Conservation (phyloP, 2,888 invertebrate genomes). For the Plagodis dolabraria region DNA sequence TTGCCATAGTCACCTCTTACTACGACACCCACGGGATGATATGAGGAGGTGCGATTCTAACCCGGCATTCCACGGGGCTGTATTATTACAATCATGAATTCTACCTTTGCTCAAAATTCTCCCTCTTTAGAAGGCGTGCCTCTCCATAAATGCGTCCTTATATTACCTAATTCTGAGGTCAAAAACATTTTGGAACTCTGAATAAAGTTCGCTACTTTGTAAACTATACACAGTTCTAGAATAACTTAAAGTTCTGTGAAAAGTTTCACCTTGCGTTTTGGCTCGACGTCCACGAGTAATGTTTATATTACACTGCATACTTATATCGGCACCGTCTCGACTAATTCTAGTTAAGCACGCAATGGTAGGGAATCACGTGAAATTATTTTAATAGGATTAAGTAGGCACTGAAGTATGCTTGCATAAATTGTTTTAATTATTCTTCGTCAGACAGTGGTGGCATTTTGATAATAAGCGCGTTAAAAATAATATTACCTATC, state of each 20-base stretch:
- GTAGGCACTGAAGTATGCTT: constrained; percentile 19
- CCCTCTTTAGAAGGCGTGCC: too few species aligned
- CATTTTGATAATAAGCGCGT: too few species aligned
- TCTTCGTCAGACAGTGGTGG: background rate
- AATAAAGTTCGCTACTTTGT: background rate
- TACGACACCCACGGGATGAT: too few species aligned
- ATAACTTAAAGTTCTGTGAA: background rate
- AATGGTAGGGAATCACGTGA: constrained; percentile 33
- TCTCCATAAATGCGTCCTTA: too few species aligned
- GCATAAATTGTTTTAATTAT: constrained; percentile 18
- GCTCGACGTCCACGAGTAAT: constrained; percentile 4
- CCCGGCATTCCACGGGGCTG: too few species aligned
- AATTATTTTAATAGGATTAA: constrained; percentile 28
- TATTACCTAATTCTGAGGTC: too few species aligned
- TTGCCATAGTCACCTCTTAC: too few species aligned
- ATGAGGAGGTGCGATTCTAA: too few species aligned
- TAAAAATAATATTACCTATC: too few species aligned
- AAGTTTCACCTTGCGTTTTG: background rate
- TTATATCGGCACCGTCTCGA: constrained; percentile 24
- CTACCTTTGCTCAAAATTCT: too few species aligned
- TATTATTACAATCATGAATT: too few species aligned
- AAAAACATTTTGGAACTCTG: too few species aligned
- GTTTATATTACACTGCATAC: constrained; percentile 10
- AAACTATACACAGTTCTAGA: background rate
- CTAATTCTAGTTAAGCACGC: constrained; percentile 34